A percentile compares a stretch with the other conserved stretches of the same genome.
Evolutionary conservation across 2,113 vertebrate species (phyloP).

Genomic region (mouse (Mus musculus)): DNA sequence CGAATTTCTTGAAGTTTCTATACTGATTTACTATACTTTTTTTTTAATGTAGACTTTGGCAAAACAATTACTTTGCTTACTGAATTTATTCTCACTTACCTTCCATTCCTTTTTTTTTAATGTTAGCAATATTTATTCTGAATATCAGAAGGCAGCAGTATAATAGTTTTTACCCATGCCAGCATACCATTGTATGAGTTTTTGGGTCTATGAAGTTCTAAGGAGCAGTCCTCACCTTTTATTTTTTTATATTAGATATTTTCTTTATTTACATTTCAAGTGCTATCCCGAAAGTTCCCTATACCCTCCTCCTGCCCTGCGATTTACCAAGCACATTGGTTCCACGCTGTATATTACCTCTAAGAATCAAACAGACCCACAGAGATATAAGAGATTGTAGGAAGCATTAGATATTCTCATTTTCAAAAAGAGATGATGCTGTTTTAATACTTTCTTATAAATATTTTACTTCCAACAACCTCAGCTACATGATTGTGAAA

Average conservation of each 20-base stretch:
- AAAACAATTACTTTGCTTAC: slow-evolving; percentile 72
- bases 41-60: slow-evolving; percentile 55
- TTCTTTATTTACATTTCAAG: too few relatives aligned
- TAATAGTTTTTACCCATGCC: too few relatives aligned
- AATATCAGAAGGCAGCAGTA: too few relatives aligned
- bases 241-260: too few relatives aligned
- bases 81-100: slow-evolving; percentile 67
- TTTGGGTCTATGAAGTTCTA: too few relatives aligned
- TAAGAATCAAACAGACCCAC: not conserved
- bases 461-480: slow-evolving; percentile 86
- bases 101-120: slow-evolving; percentile 67
- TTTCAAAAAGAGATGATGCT: slow-evolving; percentile 65
- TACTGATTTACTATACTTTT: slow-evolving; percentile 71
- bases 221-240: too few relatives aligned
- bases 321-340: slow-evolving; percentile 40
- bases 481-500: slow-evolving; percentile 87
- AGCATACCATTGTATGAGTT: too few relatives aligned
- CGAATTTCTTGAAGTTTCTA: slow-evolving; percentile 75
- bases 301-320: too few relatives aligned
- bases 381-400: slow-evolving; percentile 35
- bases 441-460: slow-evolving; percentile 78
- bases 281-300: too few relatives aligned
- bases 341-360: slow-evolving; percentile 9
- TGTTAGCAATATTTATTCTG: too few relatives aligned
- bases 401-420: slow-evolving; percentile 36